Base-by-base conservation (phyloP, 2,888 invertebrate genomes). In the Electrophaes corylata region DNA sequence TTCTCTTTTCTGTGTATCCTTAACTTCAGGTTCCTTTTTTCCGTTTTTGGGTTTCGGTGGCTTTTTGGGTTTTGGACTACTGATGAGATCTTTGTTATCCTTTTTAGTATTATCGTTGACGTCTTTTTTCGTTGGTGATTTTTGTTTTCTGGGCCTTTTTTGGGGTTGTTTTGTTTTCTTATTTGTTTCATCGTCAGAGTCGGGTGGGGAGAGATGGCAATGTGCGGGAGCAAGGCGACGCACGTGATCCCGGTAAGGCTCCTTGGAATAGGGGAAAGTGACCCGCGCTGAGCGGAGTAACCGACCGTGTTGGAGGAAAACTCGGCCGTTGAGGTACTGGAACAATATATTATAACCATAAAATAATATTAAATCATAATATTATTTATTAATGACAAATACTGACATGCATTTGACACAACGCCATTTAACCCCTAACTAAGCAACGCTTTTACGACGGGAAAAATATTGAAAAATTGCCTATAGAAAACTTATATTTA, bases 251-350 rank as follows among this genome's bases (percentile, higher is more conserved):
- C 91, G 85, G 64, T 89, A 88, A 0, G 91, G 90, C 54, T 89
- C 89, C 63, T 88, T 87, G 63, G 89, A 88, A 83, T 91, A 84
- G 33, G 91, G 79, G 81, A 78, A 88, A 3, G 86, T 92, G 50
- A 96, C 93, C 70, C 93, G 93, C 0, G 95, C 95, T 8, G 95
- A 93, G 43, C 95, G 92, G 52, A 96, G 80, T 46, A 94, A 92
- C 76, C 95, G 93, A 0, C 95, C 94, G 51, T 95, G 94, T 83
- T 95, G 95, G 1, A 96, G 88, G 75, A 94, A 96, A 11, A 96
- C 94, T 67, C 94, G 93, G 1, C 96, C 96, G 79, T 96, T 96
- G 16, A 96, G 92, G 79, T 95, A 96, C 96, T 96, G 83, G 19
- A 92, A 91, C 70, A 71, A 66, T 57, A n/a, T n/a, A n/a, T n/a